Conservation (phyloP, 2,797 vertebrate genomes). For the Staurois parvus region DNA sequence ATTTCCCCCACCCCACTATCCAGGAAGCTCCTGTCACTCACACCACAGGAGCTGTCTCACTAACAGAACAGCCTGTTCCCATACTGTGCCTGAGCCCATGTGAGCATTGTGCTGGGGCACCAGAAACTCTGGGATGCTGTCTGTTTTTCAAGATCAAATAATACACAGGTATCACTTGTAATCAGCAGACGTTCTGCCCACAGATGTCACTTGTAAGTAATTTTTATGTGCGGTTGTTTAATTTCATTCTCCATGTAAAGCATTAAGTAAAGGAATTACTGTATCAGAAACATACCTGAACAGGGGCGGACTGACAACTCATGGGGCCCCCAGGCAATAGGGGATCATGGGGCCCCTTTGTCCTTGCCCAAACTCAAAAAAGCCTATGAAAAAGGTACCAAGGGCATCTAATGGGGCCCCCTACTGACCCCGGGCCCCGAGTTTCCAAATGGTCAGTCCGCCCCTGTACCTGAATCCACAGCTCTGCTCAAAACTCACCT, state of each 20-base stretch:
- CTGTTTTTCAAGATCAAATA: neutral
- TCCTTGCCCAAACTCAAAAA: too few species aligned
- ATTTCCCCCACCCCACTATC: neutral
- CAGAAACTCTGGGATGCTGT: neutral
- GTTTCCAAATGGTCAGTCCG: too few species aligned
- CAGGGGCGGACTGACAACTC: too few species aligned
- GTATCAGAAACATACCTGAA: too few species aligned
- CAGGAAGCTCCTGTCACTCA: neutral
- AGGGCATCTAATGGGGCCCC: too few species aligned
- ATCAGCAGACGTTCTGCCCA: neutral
- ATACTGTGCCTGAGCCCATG: neutral
- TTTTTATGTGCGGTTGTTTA: neutral
- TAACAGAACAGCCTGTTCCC: neutral
- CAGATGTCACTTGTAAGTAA: neutral
- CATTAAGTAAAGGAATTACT: neutral
- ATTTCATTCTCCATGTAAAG: neutral
- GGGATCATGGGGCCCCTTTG: too few species aligned
- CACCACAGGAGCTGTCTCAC: neutral
- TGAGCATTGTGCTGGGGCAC: neutral
- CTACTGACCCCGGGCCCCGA: too few species aligned
- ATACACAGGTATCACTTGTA: neutral
- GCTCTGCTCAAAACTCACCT: too few species aligned
- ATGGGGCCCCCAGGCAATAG: too few species aligned
- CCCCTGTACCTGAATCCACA: too few species aligned
- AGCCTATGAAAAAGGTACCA: too few species aligned